Evolutionary conservation across 2,113 vertebrate species (phyloP), one percentile per base, ranked within the genome.

Genomic region (Symphodus melops): DNA sequence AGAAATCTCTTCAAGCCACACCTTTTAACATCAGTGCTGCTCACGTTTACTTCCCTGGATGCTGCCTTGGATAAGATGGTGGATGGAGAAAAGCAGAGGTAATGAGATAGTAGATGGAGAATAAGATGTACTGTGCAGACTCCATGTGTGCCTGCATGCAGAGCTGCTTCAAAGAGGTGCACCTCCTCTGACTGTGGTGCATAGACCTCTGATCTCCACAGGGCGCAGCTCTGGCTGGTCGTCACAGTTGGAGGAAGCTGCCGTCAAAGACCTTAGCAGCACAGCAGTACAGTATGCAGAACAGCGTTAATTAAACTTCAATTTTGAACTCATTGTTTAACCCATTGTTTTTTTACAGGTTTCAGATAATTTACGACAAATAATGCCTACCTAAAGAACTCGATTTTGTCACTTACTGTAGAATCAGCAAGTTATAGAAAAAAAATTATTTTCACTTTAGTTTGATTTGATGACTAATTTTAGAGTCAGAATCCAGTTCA

Each of bases 11-110:
- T 70, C 54, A 17, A 72, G 44, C 36, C 65, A 76, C 82, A 75
- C 53, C 76, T 79, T 66, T 74, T 89, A 75, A 82, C 68, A 79
- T 77, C 72, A 68, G 65, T 44, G 73, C 81, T 57, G 79, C 80
- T 78, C 64, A n/a, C 28, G 55, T 75, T 77, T 80, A 53, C 37
- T 68, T 76, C 75, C 66, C 36, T 23, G 72, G n/a, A 25, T 7
- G 59, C 44, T 49, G 60, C 36, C n/a, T 60, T 67, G 54, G 57
- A 23, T 73, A 39, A 62, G 72, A 72, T 58, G 57, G 42, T 58
- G 63, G 68, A 78, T 69, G 68, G 70, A 88, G 75, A 63, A 48
- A 33, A 25, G 49, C 19, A 2, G 23, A 21, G 37, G 19, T 62
- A 68, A 76, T 80, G 60, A 60, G 70, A 63, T 17, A 41, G 23